These are phyloP conservation scores for Gari tellinella DNA, from an alignment of 2,888 invertebrate species.

Conservation along the genomic window DNA sequence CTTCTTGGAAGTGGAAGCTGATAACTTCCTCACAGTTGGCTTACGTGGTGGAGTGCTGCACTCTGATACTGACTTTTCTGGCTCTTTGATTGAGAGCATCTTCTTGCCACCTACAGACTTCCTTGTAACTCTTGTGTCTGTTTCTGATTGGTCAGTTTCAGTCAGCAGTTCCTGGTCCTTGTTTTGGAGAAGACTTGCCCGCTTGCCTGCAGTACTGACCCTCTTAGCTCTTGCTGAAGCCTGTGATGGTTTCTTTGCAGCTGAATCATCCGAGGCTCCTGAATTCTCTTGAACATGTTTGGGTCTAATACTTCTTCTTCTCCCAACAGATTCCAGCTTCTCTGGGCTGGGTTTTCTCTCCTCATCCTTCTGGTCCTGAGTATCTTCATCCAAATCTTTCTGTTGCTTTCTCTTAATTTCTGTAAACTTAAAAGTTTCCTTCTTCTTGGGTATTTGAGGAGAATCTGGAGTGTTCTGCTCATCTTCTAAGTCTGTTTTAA, in stretches of 20 bases:
- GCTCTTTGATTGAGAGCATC: conserved; percentile 12
- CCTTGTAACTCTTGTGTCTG: neutral
- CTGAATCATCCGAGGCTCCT: neutral
- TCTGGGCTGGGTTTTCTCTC: neutral
- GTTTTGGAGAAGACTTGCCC: neutral
- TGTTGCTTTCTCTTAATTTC: neutral
- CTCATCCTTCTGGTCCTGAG: neutral
- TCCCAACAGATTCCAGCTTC: neutral
- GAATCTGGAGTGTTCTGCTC: neutral
- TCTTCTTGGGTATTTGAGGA: neutral
- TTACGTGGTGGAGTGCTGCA: conserved; percentile 6
- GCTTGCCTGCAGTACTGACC: neutral
- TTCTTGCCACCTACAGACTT: conserved; percentile 2
- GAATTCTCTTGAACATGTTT: neutral
- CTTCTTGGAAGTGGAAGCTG: conserved; percentile 59
- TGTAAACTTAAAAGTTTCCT: neutral
- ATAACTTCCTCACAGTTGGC: conserved; percentile 22
- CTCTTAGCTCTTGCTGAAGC: neutral
- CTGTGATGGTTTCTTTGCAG: neutral
- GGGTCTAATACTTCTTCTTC: conserved; percentile 4
- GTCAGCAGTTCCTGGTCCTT: neutral
- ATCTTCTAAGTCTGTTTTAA: conserved; percentile 12
- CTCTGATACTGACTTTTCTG: conserved; percentile 1
- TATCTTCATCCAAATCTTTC: neutral
- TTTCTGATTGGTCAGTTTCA: neutral